Conservation (phyloP, 2,797 vertebrate species). For the Lerista edwardsae region DNA sequence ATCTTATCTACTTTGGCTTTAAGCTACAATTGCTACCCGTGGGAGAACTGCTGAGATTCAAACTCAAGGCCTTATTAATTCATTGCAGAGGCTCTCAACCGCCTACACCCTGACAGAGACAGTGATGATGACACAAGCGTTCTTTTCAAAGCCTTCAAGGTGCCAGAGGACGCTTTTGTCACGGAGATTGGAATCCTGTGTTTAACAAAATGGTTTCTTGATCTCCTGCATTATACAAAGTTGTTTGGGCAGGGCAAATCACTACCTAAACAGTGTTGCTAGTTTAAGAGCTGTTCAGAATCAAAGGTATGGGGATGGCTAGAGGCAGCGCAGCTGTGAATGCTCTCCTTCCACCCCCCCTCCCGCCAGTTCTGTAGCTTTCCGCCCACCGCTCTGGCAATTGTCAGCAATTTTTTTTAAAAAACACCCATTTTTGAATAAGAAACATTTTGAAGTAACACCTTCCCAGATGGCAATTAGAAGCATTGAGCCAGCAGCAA, state of each 20-base stretch:
- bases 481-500: conserved; percentile 4
- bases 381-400: not conserved
- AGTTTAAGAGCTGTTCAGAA: conserved; percentile 1
- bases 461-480: conserved; percentile 37
- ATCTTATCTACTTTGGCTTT: no score
- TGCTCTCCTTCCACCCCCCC: not conserved
- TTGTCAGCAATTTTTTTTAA: conserved; percentile 1
- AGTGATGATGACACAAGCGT: not conserved
- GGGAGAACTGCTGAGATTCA: not conserved
- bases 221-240: not conserved
- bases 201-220: not conserved
- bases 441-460: conserved; percentile 6
- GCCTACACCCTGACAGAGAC: not conserved
- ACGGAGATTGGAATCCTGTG: not conserved
- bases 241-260: not conserved
- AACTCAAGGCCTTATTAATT: not conserved
- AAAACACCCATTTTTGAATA: not conserved
- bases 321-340: not conserved
- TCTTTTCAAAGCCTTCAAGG: not conserved
- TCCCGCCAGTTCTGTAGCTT: not conserved
- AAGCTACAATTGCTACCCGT: no score
- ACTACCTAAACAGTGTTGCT: not conserved
- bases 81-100: not conserved
- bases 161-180: not conserved
- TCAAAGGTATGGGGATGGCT: not conserved